Base-by-base conservation (phyloP, 2,113 vertebrate species). In the Coreoperca whiteheadi region DNA sequence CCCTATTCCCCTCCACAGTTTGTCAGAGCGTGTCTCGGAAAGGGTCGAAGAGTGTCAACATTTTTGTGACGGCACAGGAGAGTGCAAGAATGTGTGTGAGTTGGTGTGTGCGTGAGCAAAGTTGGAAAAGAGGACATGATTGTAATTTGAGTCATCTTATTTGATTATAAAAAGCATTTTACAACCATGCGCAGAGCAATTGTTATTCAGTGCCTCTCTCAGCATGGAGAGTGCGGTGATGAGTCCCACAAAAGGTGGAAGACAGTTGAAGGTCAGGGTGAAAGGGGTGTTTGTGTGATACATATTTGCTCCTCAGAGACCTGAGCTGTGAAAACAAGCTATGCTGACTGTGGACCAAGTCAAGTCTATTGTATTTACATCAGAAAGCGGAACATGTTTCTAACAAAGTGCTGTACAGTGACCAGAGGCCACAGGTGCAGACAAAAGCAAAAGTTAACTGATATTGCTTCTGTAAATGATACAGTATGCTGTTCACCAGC, bases 31-130 rank as follows among this genome's bases (percentile, higher is more conserved):
- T 32, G 77, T 92, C 83, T 88, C 54, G 0, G 66, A 74, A 79
- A 81, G 65, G 77, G 77, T 79, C 64, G 61, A 71, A 48, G 57
- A 89, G 86, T 89, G 91, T 90, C 84, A 79, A 84, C 78, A 90
- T 89, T 81, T 77, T 88, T 90, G 60, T 87, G 90, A 91, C 46
- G 10, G 56, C 79, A 75, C 43, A 54, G 57, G 63, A 43, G 71
- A 82, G 70, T 21, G 79, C 32, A 48, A 67, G 43, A 68, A 34
- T 30, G 25, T 60, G 51, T 67, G 41, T 9, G n/a, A 71, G 64
- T 54, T 46, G 48, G 25, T 69, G 51, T 34, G 50, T 71, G 46
- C 18, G 28, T 65, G 76, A 79, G 16, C 12, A 78, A 74, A 64
- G 77, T 72, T 41, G 34, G 28, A 70, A 41, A 69, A 68, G 23